These are phyloP conservation scores for Elanus axillaris DNA, from an alignment of 2,113 vertebrate genomes.

Conservation along the genomic window DNA sequence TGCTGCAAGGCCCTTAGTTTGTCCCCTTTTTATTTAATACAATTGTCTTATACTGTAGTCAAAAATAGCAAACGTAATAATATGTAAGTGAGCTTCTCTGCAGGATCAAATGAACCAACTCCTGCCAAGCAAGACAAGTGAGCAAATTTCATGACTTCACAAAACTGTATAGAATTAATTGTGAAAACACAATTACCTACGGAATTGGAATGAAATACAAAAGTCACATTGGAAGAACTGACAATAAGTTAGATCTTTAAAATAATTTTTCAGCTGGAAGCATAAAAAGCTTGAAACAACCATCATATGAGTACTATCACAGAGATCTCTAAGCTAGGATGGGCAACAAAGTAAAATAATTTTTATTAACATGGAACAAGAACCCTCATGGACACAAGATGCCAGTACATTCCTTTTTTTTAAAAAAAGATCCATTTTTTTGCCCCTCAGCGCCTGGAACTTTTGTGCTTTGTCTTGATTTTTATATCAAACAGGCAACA, in stretches of 20 bases:
- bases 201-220: not conserved
- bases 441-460: not conserved
- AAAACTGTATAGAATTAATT: not conserved
- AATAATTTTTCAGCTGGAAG: not conserved
- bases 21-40: too few species aligned
- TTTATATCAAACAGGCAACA: not conserved
- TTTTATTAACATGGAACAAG: not conserved
- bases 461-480: not conserved
- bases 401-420: not conserved
- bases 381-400: not conserved
- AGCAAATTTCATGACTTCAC: not conserved
- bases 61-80: too few species aligned
- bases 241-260: not conserved
- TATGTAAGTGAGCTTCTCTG: too few species aligned
- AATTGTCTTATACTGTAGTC: too few species aligned
- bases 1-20: not conserved
- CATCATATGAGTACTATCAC: not conserved
- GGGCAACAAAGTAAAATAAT: not conserved
- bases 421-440: not conserved
- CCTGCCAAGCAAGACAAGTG: too few species aligned
- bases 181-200: not conserved
- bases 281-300: not conserved
- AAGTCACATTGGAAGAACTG: not conserved
- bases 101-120: too few species aligned
- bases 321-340: not conserved